These are phyloP conservation scores for Papilio dardanus DNA, from an alignment of 1,140 invertebrate genomes.

Conservation along the genomic window DNA sequence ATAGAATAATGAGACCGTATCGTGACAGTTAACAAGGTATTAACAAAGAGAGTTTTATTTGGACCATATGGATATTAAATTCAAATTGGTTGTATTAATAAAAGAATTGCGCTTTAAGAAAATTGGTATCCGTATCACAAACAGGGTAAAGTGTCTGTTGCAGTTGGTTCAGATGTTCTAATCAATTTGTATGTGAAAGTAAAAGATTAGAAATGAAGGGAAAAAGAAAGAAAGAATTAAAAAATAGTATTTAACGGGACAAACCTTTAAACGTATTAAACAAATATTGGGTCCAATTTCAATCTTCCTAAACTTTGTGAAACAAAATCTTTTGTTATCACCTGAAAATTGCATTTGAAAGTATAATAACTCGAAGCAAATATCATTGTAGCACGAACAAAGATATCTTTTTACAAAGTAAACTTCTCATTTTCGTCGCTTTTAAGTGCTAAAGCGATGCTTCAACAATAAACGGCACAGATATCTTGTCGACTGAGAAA, in stretches of 20 bases:
- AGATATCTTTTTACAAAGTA: not conserved
- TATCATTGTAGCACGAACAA: not conserved
- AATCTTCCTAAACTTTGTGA: not conserved
- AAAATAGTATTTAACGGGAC: too few relatives aligned
- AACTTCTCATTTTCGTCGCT: not conserved
- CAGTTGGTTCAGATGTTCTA: too few relatives aligned
- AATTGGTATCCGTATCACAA: not conserved
- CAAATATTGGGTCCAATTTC: not conserved
- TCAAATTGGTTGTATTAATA: too few relatives aligned
- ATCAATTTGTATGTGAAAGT: too few relatives aligned
- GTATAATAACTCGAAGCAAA: not conserved
- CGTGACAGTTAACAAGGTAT: not conserved
- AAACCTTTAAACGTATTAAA: not conserved
- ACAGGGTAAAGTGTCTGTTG: too few relatives aligned
- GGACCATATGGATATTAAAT: not conserved
- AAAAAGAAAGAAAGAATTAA: too few relatives aligned
- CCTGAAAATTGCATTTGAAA: not conserved
- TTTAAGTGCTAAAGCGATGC: not conserved
- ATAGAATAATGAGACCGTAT: conserved; percentile 8
- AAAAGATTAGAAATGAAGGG: too few relatives aligned
- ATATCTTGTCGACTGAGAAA: not conserved
- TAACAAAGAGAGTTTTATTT: not conserved
- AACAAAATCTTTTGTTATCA: not conserved
- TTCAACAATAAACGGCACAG: not conserved
- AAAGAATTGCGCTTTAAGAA: too few relatives aligned